Percentiles rank a stretch among this genome's conserved stretches.
Conservation (phyloP, 2,113 vertebrate species). For the Corythoichthys haematopterus region DNA sequence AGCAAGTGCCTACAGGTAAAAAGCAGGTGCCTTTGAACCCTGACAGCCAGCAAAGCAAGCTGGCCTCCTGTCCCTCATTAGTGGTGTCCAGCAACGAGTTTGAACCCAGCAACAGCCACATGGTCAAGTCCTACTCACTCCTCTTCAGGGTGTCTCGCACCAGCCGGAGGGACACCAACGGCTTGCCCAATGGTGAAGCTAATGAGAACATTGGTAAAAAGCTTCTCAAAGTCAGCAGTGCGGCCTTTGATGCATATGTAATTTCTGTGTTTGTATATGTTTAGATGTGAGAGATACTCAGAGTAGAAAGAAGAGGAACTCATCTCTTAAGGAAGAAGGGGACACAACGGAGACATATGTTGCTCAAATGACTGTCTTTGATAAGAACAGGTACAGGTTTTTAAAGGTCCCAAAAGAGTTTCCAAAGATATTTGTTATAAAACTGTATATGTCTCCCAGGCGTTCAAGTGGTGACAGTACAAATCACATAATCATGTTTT, state of each 20-base stretch:
- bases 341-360: constrained; percentile 84
- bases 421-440: no score
- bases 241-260: not conserved
- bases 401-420: not conserved
- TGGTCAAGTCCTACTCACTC: constrained; percentile 98
- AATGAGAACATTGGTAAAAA: constrained; percentile 91
- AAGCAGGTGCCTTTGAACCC: constrained; percentile 99
- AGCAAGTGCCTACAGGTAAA: constrained; percentile 99
- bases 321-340: constrained; percentile 77
- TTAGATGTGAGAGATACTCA: constrained; percentile 85
- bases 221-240: not conserved
- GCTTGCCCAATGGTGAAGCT: constrained; percentile 87
- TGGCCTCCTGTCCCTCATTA: constrained; percentile 89
- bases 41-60: constrained; percentile 93
- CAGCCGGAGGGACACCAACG: constrained; percentile 84
- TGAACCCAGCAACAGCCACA: constrained; percentile 98
- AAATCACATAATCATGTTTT: no score
- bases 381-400: constrained; percentile 88
- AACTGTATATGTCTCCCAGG: no score
- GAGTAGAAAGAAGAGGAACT: constrained; percentile 7
- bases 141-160: constrained; percentile 94
- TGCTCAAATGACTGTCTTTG: constrained; percentile 98
- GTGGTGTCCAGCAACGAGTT: constrained; percentile 98
- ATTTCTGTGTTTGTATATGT: not conserved
- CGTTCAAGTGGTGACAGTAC: no score